These are phyloP conservation scores for Myiopsitta monachus DNA, from an alignment of 2,113 vertebrate genomes.

Conservation along the genomic window DNA sequence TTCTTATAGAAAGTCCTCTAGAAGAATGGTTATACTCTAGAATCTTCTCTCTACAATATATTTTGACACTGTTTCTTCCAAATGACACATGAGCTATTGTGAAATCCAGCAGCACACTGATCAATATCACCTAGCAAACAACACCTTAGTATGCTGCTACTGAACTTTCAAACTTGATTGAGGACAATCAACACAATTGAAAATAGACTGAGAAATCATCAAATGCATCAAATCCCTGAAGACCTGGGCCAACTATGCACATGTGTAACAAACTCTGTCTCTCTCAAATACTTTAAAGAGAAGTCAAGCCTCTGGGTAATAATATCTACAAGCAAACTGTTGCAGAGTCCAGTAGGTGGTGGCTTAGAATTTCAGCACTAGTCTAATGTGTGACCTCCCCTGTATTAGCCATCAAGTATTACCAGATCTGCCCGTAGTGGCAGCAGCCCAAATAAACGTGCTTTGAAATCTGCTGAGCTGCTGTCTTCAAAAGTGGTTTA, in stretches of 20 bases:
- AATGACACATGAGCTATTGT: neutral
- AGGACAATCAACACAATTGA: neutral
- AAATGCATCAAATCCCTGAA: neutral
- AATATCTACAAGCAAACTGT: neutral
- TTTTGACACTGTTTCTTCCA: neutral
- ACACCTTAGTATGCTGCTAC: neutral
- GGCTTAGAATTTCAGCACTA: neutral
- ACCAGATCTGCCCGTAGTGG: neutral
- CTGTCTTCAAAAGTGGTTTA: neutral
- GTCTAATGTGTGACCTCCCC: neutral
- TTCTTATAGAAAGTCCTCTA: neutral
- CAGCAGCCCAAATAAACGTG: neutral
- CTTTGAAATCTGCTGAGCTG: conserved; percentile 3
- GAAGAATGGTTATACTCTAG: neutral
- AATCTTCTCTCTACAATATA: neutral
- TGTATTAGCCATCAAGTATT: neutral
- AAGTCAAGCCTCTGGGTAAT: neutral
- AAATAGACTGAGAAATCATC: neutral
- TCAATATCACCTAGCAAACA: neutral
- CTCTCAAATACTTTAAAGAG: neutral
- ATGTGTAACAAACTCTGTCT: neutral
- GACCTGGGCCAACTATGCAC: neutral
- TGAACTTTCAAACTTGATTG: neutral
- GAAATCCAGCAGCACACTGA: neutral
- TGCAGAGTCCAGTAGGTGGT: neutral